Evolutionary conservation across 2,888 invertebrate species (phyloP), one percentile per base, ranked within the genome.

Genomic region (Spicauda simplicius): DNA sequence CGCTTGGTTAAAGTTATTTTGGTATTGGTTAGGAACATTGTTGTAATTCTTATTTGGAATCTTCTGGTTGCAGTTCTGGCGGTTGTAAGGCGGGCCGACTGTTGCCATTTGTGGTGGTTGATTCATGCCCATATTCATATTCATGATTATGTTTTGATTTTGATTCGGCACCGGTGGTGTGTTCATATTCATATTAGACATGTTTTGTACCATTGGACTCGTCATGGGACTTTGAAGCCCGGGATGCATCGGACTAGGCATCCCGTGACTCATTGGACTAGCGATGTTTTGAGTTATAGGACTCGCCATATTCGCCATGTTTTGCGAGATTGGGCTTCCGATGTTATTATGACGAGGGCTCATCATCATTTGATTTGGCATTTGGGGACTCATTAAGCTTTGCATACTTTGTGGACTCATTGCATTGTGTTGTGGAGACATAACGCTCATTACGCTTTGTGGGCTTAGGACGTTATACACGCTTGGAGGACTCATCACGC

Each of bases 371-470:
- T 91, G 92, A 72, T 86, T 91, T 0, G 91, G 78, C 86, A 91
- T 90, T 76, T 90, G 92, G 14, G 92, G 92, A 70, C 92, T 92
- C 90, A 91, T 86, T 11, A 91, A 72, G 56, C 89, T 90, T 71
- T 88, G 91, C 85, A 91, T 90, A 66, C 90, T 92, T 75, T 91
- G 91, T 0, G 93, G 92, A 68, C 92, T 93, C 92, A 93, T 91
- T 0, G 87, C 90, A 52, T 90, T 91, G 67, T 93, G 90, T 73
- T 88, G 91, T 4, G 91, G 91, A 50, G 91, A 91, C 91, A 91
- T 91, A n/a, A 91, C 91, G 64, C 91, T 92, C 91, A 91, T 91
- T 1, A 87, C 89, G 66, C 89, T 92, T 70, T 91, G 92, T 0
- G 93, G 93, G 65, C 93, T 93, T 90, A 93, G 91, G 0, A 92